A percentile compares a stretch with the other conserved stretches of the same genome.
phyloP scores from a whole-genome alignment of 2,113 vertebrate genomes.

The Ceyx margarethae region DNA sequence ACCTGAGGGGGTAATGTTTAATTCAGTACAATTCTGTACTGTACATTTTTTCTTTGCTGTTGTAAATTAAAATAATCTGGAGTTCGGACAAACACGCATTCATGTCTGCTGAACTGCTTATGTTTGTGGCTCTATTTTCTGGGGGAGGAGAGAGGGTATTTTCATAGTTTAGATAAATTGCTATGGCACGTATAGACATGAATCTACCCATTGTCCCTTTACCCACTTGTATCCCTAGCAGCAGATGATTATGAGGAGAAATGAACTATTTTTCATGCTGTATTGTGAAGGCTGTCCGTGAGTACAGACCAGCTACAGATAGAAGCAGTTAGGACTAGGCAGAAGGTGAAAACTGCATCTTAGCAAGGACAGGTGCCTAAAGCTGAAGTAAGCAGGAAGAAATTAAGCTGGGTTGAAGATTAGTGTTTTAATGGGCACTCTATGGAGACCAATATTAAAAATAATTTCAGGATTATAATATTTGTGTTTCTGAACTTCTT shows the following conservation, averaged over 20 bases:
- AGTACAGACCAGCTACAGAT: neutral
- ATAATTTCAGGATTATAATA: neutral
- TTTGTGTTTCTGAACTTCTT: neutral
- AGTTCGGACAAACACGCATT: neutral
- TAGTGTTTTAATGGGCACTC: neutral
- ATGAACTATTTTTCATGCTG: neutral
- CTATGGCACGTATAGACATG: neutral
- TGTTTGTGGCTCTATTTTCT: neutral
- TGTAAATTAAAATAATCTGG: too few species aligned
- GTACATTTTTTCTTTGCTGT: neutral
- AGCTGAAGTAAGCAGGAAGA: neutral
- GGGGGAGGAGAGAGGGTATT: neutral
- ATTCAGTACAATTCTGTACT: neutral
- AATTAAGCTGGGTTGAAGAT: neutral
- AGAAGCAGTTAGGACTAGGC: neutral
- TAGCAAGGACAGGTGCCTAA: neutral
- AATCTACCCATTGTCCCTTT: slow-evolving; percentile 17
- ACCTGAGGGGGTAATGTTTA: neutral
- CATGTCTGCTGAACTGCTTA: neutral
- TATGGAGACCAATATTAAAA: neutral
- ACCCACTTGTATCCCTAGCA: neutral
- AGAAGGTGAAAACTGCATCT: neutral
- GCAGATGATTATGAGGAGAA: slow-evolving; percentile 2
- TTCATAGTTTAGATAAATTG: neutral
- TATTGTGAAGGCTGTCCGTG: neutral